Evolutionary conservation across 2,113 vertebrate genomes (phyloP), one percentile per base, ranked within the genome.

Genomic region (Grus americana): DNA sequence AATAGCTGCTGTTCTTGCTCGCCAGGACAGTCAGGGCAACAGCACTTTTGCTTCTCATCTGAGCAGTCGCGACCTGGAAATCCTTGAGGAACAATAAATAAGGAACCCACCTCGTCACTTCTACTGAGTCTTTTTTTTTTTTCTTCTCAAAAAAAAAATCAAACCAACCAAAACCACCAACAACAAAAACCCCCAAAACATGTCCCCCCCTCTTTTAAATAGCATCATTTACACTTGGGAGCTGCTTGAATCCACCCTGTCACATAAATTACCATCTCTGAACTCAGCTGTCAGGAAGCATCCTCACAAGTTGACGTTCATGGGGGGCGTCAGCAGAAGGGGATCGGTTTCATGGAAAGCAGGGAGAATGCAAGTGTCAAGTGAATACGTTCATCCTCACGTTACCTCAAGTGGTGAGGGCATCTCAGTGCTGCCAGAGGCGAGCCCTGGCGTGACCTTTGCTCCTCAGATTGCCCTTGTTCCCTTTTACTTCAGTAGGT

Each of bases 171-270:
- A 26, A 22, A 5, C 23, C 50, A 23, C 24, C 23, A 50, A 3
- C 22, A 38, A 38, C 49, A 38, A 38, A 29, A 17, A 5, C 20
- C 11, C 8, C 42, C 42, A 11, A 11, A 38, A 38, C 38, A 38
- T 38, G 38, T 38, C 38, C 44, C 44, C 44, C 15, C 44, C 44
- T 17, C 46, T 91, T n/a, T 66, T 79, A 83, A 93, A 93, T 94
- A 92, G 81, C 67, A 79, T 94, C 57, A 42, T 88, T 94, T 94
- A 93, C 80, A 84, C 90, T 92, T 80, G 72, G 89, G 82, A 96
- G 71, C 73, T 80, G 78, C 70, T 92, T 13, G 6, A 95, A 88
- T 95, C 78, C 27, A n/a, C 54, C 44, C 90, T 93, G 94, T 95
- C 90, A 91, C 67, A 74, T 86, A 89, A 96, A 97, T 91, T 85